Percentiles rank a stretch among this genome's conserved stretches.
Evolutionary conservation across 2,888 invertebrate genomes (phyloP).

Genomic region (Hyposoter dolosus): DNA sequence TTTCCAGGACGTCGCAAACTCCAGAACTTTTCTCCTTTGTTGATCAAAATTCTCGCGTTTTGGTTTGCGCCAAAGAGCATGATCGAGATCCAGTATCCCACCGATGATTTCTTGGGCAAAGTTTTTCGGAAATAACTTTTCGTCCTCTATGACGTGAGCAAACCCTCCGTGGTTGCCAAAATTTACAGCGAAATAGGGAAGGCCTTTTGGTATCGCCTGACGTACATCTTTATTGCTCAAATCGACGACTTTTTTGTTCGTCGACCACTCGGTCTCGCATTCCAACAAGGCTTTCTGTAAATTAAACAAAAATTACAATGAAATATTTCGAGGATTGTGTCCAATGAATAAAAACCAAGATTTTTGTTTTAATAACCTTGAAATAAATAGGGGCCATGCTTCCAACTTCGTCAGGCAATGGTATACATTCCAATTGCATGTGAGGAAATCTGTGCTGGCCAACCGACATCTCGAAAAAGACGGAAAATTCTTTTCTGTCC

Average conservation of each 20-base stretch:
- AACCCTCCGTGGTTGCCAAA: constrained; percentile 97
- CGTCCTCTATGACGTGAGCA: constrained; percentile 99
- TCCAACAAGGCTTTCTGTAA: constrained; percentile 96
- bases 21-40: constrained; percentile 91
- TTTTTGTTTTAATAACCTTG: constrained; percentile 86
- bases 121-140: constrained; percentile 92
- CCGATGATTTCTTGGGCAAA: constrained; percentile 98
- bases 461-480: constrained; percentile 96
- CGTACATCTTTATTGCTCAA: constrained; percentile 90
- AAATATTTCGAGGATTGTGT: background rate
- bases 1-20: constrained; percentile 91
- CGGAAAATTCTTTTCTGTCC: constrained; percentile 90
- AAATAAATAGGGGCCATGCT: constrained; percentile 98
- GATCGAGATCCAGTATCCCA: constrained; percentile 96
- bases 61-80: constrained; percentile 94
- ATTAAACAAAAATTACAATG: background rate
- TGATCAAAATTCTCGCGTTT: constrained; percentile 90
- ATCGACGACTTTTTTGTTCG: constrained; percentile 96
- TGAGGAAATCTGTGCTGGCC: constrained; percentile 92
- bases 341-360: background rate
- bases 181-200: constrained; percentile 97
- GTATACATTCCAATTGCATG: constrained; percentile 95
- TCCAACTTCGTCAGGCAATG: constrained; percentile 92
- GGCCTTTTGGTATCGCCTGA: constrained; percentile 94
- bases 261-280: constrained; percentile 97